These are phyloP conservation scores for Litocranius walleri DNA, from an alignment of 2,113 vertebrate genomes.

Conservation along the genomic window DNA sequence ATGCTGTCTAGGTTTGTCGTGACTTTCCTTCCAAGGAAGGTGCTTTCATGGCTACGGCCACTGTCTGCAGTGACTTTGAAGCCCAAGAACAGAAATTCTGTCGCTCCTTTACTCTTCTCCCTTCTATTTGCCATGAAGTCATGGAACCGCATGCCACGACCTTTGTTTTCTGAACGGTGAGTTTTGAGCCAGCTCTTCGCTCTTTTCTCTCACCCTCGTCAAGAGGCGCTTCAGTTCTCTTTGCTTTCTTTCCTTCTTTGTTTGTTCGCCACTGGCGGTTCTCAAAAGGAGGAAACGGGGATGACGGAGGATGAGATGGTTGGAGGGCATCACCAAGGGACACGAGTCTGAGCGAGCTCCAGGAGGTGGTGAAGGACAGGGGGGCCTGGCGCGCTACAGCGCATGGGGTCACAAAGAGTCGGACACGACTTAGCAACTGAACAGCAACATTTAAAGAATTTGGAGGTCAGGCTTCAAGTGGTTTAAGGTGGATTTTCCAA, in stretches of 20 bases:
- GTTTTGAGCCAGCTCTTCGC: background rate
- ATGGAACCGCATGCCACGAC: background rate
- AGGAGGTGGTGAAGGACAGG: background rate
- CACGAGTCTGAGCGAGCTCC: background rate
- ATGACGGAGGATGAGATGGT: background rate
- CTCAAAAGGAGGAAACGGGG: background rate
- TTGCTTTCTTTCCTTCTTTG: background rate
- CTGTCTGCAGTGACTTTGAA: background rate
- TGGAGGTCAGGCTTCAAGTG: background rate
- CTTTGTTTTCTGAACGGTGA: background rate
- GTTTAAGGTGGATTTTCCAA: background rate
- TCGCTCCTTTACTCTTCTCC: background rate
- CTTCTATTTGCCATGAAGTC: background rate
- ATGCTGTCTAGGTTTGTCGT: background rate
- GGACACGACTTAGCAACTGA: fast-evolving
- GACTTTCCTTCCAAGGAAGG: background rate
- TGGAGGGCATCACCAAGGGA: background rate
- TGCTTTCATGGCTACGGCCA: fast-evolving
- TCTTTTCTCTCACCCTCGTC: background rate
- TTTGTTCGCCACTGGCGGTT: background rate
- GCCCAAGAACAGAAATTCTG: background rate
- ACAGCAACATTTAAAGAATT: background rate
- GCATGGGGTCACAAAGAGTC: background rate
- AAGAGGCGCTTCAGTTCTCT: background rate
- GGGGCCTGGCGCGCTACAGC: background rate